phyloP scores from a whole-genome alignment of 2,888 invertebrate genomes.

The Ctenicera cuprea region DNA sequence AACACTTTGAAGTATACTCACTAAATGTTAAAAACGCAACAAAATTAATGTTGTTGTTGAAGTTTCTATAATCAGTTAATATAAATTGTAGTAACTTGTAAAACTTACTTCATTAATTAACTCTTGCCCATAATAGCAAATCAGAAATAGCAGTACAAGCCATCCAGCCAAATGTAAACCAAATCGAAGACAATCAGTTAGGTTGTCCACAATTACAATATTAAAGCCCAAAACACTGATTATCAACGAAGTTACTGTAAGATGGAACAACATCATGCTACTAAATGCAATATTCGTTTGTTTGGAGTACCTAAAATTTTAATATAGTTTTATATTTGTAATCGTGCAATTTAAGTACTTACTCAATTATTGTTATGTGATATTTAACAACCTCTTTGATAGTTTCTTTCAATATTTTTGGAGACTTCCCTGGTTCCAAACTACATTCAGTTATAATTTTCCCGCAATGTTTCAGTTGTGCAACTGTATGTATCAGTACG shows the following conservation, averaged over 20 bases:
- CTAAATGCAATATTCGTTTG: slow-evolving; percentile 59
- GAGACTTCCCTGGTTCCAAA: background rate
- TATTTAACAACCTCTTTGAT: slow-evolving; percentile 3
- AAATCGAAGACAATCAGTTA: slow-evolving; percentile 58
- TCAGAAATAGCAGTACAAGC: slow-evolving; percentile 57
- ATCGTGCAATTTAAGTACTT: background rate
- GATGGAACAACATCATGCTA: slow-evolving; percentile 58
- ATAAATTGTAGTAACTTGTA: background rate
- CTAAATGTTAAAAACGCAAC: background rate
- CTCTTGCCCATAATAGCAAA: slow-evolving; percentile 61
- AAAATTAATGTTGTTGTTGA: no score
- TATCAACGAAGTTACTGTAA: slow-evolving; percentile 60
- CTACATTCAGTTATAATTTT: background rate
- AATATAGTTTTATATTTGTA: no score
- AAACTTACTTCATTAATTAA: slow-evolving; percentile 60
- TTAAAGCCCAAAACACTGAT: slow-evolving; percentile 60
- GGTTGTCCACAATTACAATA: slow-evolving; percentile 55
- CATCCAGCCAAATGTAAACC: slow-evolving; percentile 60
- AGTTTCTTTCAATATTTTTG: background rate
- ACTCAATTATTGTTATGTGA: slow-evolving; percentile 3
- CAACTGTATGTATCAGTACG: slow-evolving; percentile 5
- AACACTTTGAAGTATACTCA: no score
- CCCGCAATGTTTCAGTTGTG: slow-evolving; percentile 5
- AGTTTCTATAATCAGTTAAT: no score
- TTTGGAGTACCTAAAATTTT: slow-evolving; percentile 57